Percentiles rank a stretch among this genome's conserved stretches.
These are phyloP conservation scores for Cottus gobio DNA, from an alignment of 2,113 vertebrate species.

Conservation along the genomic window DNA sequence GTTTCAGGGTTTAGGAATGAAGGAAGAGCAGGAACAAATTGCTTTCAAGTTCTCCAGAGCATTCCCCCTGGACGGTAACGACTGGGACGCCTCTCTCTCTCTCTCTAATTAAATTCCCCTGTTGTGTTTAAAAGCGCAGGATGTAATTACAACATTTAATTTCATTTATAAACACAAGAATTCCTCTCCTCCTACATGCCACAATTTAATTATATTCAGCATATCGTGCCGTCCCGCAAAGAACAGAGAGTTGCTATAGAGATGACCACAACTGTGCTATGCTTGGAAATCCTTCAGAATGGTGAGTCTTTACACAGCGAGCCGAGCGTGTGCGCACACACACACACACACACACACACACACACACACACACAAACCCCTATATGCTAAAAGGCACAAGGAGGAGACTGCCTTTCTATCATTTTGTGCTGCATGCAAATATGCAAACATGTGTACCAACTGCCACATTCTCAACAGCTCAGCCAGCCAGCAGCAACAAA, in stretches of 20 bases:
- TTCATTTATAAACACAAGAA: slow-evolving; percentile 69
- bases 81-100: slow-evolving; percentile 52
- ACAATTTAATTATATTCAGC: slow-evolving; percentile 71
- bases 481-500: slow-evolving; percentile 31
- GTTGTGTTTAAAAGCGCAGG: slow-evolving; percentile 74
- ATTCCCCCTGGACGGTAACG: slow-evolving; percentile 68
- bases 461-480: slow-evolving; percentile 7
- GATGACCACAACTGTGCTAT: slow-evolving; percentile 69
- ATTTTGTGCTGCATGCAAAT: slow-evolving; percentile 40
- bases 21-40: slow-evolving; percentile 74
- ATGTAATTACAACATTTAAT: slow-evolving; percentile 80
- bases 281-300: slow-evolving; percentile 64
- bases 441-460: slow-evolving; percentile 38
- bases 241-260: slow-evolving; percentile 77
- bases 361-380: slow-evolving; percentile 1
- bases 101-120: slow-evolving; percentile 78
- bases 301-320: slow-evolving; percentile 20
- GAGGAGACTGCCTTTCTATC: slow-evolving; percentile 6
- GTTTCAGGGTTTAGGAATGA: slow-evolving; percentile 72
- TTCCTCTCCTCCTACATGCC: slow-evolving; percentile 60
- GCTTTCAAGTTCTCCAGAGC: slow-evolving; percentile 77
- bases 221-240: slow-evolving; percentile 46
- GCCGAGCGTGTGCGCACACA: neutral
- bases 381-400: slow-evolving; percentile 21
- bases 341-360: slow-evolving; percentile 8